These are phyloP conservation scores for Bungarus multicinctus DNA, from an alignment of 2,113 vertebrate species.

Conservation along the genomic window DNA sequence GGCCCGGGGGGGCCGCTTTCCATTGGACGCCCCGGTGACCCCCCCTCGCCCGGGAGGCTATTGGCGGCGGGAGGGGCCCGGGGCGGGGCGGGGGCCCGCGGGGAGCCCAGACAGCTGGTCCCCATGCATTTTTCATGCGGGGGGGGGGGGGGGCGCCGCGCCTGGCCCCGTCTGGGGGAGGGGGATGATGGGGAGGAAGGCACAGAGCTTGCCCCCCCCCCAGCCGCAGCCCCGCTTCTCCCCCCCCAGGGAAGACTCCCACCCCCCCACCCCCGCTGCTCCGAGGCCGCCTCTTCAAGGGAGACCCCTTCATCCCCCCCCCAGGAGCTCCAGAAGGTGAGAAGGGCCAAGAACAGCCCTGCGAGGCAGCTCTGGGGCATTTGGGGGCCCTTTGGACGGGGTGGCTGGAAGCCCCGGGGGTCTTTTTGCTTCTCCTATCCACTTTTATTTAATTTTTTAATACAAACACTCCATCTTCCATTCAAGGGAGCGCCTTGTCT, in stretches of 20 bases:
- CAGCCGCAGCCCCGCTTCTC: too few species aligned
- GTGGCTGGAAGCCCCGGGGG: too few species aligned
- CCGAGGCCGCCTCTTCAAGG: not conserved
- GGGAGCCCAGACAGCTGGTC: constrained; percentile 73
- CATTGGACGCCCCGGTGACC: constrained; percentile 65
- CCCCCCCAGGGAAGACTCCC: not conserved
- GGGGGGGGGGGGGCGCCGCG: not conserved
- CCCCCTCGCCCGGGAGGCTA: constrained; percentile 60
- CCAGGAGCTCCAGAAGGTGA: too few species aligned
- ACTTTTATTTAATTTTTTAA: too few species aligned
- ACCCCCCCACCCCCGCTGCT: not conserved
- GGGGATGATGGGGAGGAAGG: not conserved
- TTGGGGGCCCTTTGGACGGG: too few species aligned
- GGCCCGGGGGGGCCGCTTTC: constrained; percentile 52
- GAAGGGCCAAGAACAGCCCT: not conserved
- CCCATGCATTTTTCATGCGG: constrained; percentile 75
- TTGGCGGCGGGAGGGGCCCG: constrained; percentile 63
- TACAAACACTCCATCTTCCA: too few species aligned
- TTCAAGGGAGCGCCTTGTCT: too few species aligned
- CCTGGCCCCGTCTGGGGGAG: not conserved
- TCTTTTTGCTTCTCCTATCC: too few species aligned
- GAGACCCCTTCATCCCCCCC: not conserved
- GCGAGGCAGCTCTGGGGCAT: not conserved
- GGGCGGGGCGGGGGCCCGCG: constrained; percentile 52
- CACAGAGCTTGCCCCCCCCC: not conserved